Evolutionary conservation across 2,797 vertebrate species (phyloP), one percentile per base, ranked within the genome.

Genomic region (Sarcoramphus papa): DNA sequence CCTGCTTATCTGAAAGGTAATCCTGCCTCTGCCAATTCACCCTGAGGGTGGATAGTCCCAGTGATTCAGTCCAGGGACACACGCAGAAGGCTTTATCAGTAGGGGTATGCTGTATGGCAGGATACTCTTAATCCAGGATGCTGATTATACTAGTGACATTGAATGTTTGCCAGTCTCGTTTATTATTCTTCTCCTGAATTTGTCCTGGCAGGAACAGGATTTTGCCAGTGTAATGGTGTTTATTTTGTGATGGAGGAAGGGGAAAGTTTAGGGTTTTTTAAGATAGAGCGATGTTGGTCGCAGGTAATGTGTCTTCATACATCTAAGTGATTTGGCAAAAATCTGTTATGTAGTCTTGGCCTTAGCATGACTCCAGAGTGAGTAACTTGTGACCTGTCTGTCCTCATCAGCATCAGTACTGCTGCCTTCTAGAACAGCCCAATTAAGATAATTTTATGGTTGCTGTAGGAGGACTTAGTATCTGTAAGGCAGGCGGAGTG

Each of bases 341-440:
- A 62, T 72, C 41, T 69, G 14, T 50, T 72, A 16, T 10, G 16
- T 75, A 73, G 33, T 48, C 73, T 93, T 95, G 79, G 73, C 50
- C 85, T 92, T 90, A 81, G 27, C 7, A 7, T 45, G 79, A 92
- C 69, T 47, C 25, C 35, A 48, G 72, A 80, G 28, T 31, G 35
- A 88, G 53, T 72, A 96, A 90, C 92, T 94, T 95, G 85, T 75
- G 84, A 88, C 81, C 62, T 86, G 78, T 90, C 88, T 92, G 53
- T 94, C 64, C 60, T 59, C 84, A 92, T 93, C 89, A 83, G 43
- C n/a, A 1, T 92, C 86, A 93, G 64, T 51, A 24, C 40, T 68
- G 57, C 76, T 94, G 65, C 76, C 25, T 90, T 91, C 79, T 65
- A 90, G 76, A 56, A 69, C 40, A 90, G 57, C 53, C 75, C 67